Base-by-base conservation (phyloP, 1,140 invertebrate genomes). In the Pissodes strobi region DNA sequence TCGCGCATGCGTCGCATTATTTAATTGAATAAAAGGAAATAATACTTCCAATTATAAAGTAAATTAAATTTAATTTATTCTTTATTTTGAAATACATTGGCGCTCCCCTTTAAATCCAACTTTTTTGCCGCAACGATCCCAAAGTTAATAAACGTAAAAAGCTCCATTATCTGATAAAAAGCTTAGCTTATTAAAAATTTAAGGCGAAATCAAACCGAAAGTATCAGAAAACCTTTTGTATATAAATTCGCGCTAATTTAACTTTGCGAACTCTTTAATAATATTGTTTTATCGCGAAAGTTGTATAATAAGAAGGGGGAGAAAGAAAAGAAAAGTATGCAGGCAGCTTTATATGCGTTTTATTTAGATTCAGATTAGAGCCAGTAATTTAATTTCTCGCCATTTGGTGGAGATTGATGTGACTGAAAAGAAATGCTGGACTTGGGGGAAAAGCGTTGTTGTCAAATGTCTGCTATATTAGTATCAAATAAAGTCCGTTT, bases 111-210 rank as follows among this genome's bases (percentile, higher is more conserved):
- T 12, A 46, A 12, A 10, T 23, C 22, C 13, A 56, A 56, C 53
- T 56, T 56, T 53, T 56, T 38, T n/a, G 10, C 13, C 53, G 38
- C 37, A 19, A 22, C 41, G 38, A 56, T 56, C 23, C 41, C 41
- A 56, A 56, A 56, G 53, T 56, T 56, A 56, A 41, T 43, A 56
- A 56, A 56, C 38, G 19, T 23, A 56, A 56, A 56, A 56, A 56
- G 53, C 53, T 43, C 53, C 53, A 56, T 56, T 56, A 56, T 56
- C 53, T 56, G 53, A 56, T 56, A 56, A 56, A 56, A 56, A 56
- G 53, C 53, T 56, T 34, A 18, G 22, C 53, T 56, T 56, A 56
- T 56, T 56, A 56, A 43, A 56, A 56, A 38, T 56, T 56, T 56
- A 43, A 56, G 53, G 23, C 53, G 53, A 43, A 56, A 56, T 56